phyloP scores from a whole-genome alignment of 1,140 invertebrate genomes.

The Parapsyche elsis region DNA sequence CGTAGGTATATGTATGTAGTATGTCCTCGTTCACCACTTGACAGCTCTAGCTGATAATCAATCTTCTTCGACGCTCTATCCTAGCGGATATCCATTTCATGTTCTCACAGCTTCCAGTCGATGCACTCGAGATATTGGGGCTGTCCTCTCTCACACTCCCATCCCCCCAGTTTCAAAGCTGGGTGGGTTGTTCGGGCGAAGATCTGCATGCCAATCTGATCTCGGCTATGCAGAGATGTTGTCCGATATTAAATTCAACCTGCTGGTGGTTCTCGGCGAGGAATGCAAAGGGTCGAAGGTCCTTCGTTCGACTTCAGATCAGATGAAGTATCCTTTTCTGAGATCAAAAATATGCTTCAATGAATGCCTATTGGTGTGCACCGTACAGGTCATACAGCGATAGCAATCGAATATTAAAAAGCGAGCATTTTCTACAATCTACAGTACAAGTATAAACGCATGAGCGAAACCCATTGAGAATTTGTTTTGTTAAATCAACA shows the following conservation, averaged over 20 bases:
- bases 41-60: constrained; percentile 47
- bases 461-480: too few species aligned
- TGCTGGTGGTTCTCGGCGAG: not conserved
- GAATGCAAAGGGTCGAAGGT: not conserved
- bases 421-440: too few species aligned
- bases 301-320: too few species aligned
- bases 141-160: not conserved
- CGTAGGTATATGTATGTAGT: not conserved
- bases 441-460: too few species aligned
- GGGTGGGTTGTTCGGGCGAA: not conserved
- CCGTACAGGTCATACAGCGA: too few species aligned
- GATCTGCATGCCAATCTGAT: constrained; percentile 44
- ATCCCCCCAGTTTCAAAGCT: not conserved
- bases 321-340: too few species aligned
- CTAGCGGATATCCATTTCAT: constrained; percentile 48
- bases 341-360: not conserved
- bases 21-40: not conserved
- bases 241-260: constrained; percentile 46
- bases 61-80: constrained; percentile 39
- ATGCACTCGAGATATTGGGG: constrained; percentile 42
- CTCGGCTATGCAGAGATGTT: constrained; percentile 11
- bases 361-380: not conserved
- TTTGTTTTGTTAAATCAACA: too few species aligned
- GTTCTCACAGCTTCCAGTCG: constrained; percentile 39
- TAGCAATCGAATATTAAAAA: too few species aligned